These are phyloP conservation scores for Parasteatoda lunata DNA, from an alignment of 2,888 invertebrate genomes.

Conservation along the genomic window DNA sequence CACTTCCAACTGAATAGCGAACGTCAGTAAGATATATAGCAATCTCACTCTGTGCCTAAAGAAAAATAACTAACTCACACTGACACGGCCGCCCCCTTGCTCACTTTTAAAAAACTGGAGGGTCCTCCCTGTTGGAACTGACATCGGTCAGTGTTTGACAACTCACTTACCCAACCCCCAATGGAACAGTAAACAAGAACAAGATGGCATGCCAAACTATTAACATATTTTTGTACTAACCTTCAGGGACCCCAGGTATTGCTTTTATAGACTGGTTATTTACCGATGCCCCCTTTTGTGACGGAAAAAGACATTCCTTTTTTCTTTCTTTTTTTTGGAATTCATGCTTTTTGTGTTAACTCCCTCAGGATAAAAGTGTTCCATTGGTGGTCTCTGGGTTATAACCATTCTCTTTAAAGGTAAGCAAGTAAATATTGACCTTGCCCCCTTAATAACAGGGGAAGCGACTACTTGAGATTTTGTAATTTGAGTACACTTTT, in stretches of 20 bases:
- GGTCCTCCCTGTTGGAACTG: neutral
- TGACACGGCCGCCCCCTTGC: too few relatives aligned
- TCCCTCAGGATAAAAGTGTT: constrained; percentile 6
- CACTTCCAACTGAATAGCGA: too few relatives aligned
- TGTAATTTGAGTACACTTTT: neutral
- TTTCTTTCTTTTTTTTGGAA: neutral
- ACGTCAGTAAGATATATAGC: too few relatives aligned
- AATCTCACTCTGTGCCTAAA: neutral
- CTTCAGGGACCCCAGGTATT: neutral
- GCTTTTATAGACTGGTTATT: constrained; percentile 18
- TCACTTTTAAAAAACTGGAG: too few relatives aligned
- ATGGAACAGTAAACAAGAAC: constrained; percentile 41
- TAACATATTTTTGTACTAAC: neutral
- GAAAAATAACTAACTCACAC: too few relatives aligned
- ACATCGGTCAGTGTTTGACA: constrained; percentile 35
- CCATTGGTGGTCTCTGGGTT: constrained; percentile 14
- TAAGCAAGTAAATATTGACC: constrained; percentile 10
- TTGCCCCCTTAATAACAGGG: neutral
- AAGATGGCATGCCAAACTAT: constrained; percentile 14
- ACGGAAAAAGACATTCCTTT: constrained; percentile 16
- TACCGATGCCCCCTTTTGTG: constrained; percentile 22
- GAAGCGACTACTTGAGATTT: neutral
- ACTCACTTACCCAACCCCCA: constrained; percentile 41
- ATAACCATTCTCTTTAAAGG: constrained; percentile 2
- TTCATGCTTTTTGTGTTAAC: constrained; percentile 8